phyloP scores from a whole-genome alignment of 2,113 vertebrate genomes.

The Thinocorus orbignyianus region DNA sequence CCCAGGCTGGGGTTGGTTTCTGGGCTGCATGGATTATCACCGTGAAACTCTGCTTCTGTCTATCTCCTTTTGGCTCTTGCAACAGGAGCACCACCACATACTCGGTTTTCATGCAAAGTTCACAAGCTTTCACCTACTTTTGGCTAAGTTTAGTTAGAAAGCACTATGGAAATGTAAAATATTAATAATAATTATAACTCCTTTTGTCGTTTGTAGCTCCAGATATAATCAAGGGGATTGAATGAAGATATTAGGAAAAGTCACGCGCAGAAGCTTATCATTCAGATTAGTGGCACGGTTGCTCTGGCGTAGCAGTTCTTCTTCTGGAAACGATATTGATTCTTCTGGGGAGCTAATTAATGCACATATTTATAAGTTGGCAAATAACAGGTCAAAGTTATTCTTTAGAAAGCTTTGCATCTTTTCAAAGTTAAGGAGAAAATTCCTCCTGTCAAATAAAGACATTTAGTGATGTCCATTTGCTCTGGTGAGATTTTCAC shows the following conservation, averaged over 20 bases:
- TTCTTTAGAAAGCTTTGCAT: neutral
- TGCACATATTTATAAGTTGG: neutral
- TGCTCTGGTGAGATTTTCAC: neutral
- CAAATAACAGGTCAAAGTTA: neutral
- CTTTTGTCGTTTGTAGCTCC: neutral
- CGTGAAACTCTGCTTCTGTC: fast-evolving
- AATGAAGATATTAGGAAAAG: neutral
- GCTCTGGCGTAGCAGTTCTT: neutral
- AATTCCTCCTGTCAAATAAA: neutral
- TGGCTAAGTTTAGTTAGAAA: neutral
- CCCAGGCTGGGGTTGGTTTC: too few relatives aligned
- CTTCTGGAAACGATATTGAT: neutral
- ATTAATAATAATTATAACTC: neutral
- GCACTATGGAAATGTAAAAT: neutral
- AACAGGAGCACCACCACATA: neutral
- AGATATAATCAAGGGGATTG: neutral
- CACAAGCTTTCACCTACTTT: fast-evolving
- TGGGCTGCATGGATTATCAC: too few relatives aligned
- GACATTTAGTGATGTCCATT: neutral
- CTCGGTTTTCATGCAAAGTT: neutral
- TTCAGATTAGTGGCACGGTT: neutral
- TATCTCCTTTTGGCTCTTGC: neutral
- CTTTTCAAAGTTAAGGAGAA: neutral
- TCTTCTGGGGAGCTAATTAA: neutral
- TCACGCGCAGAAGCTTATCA: neutral